Conservation (phyloP, 2,888 invertebrate genomes). For the Listrodromus nycthemerus region DNA sequence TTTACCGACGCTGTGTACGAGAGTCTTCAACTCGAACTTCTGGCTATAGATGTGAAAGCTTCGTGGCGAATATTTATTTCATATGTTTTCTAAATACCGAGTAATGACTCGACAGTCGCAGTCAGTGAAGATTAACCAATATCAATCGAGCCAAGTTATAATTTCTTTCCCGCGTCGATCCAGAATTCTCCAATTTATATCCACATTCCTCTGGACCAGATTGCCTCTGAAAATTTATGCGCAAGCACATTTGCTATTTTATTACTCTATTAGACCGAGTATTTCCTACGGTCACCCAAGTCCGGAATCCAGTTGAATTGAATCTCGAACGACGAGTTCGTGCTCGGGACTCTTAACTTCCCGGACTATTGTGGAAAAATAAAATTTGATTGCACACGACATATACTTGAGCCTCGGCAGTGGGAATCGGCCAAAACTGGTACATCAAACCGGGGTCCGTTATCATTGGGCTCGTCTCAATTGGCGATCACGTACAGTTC, state of each 20-base stretch:
- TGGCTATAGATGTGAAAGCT: background rate
- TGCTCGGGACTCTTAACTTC: background rate
- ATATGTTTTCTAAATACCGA: background rate
- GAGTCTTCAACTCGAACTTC: background rate
- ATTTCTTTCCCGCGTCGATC: background rate
- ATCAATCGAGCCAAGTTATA: background rate
- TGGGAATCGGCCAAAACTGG: slow-evolving; percentile 12
- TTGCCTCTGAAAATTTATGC: background rate
- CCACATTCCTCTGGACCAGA: background rate
- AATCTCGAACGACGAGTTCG: background rate
- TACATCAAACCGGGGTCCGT: slow-evolving; percentile 41
- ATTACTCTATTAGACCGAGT: background rate
- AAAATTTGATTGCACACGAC: background rate
- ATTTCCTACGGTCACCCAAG: background rate
- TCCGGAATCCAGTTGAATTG: background rate
- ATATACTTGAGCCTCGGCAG: background rate
- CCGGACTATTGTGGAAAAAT: background rate
- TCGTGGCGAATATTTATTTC: background rate
- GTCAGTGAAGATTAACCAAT: background rate
- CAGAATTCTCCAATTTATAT: background rate
- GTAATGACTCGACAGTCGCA: background rate
- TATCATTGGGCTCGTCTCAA: slow-evolving; percentile 63
- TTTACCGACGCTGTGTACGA: slow-evolving; percentile 9
- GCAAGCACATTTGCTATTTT: background rate
- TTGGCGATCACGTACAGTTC: slow-evolving; percentile 67